Conservation (phyloP, 1,140 invertebrate genomes). For the Diabrotica virgifera region DNA sequence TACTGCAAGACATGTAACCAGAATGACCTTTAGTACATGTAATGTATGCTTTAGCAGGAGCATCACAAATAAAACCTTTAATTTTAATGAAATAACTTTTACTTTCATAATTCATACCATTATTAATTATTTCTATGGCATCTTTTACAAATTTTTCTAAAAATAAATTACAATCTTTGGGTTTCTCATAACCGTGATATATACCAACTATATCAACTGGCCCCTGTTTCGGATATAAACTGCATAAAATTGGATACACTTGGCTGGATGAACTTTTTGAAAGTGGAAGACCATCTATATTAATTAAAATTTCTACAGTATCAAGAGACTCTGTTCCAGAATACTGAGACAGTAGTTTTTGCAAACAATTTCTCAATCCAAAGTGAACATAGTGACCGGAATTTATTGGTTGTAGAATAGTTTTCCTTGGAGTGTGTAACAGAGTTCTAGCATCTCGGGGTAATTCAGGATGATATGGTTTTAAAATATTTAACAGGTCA, state of each 20-base stretch:
- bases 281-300: not conserved
- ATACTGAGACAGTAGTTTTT: not conserved
- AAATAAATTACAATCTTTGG: too few relatives aligned
- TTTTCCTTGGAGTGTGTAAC: not conserved
- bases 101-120: not conserved
- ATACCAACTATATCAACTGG: not conserved
- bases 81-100: not conserved
- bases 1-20: conserved; percentile 12
- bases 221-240: not conserved
- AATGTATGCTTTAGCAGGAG: conserved; percentile 9
- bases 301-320: not conserved
- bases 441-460: conserved; percentile 5
- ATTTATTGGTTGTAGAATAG: too few relatives aligned
- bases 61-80: conserved; percentile 18
- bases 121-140: not conserved
- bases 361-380: not conserved
- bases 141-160: not conserved
- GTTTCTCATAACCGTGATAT: too few relatives aligned
- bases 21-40: not conserved
- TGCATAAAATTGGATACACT: not conserved
- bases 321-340: not conserved
- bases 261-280: not conserved
- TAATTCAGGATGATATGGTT: not conserved
- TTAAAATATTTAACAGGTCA: not conserved
- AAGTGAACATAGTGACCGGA: not conserved